phyloP scores from a whole-genome alignment of 2,888 invertebrate genomes.

The Clunio marinus region DNA sequence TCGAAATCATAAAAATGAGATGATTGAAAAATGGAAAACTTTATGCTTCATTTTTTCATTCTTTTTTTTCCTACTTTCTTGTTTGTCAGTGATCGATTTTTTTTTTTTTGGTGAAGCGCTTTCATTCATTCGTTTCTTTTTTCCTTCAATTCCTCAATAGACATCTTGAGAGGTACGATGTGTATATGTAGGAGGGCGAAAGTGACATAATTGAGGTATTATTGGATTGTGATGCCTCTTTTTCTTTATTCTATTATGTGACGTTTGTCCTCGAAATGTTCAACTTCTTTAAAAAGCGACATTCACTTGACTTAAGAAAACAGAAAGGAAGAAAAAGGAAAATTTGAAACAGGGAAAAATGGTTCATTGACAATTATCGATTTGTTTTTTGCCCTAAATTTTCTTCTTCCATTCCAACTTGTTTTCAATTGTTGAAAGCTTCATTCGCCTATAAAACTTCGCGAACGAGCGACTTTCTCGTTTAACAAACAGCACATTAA shows the following conservation, averaged over 20 bases:
- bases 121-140: not conserved
- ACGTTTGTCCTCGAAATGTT: slow-evolving; percentile 4
- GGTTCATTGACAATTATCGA: slow-evolving; percentile 31
- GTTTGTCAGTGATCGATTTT: slow-evolving; percentile 36
- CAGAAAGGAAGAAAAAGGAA: too few relatives aligned
- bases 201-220: slow-evolving; percentile 37
- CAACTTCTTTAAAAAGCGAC: slow-evolving; percentile 5
- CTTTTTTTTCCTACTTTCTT: not conserved
- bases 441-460: too few relatives aligned
- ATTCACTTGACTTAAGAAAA: too few relatives aligned
- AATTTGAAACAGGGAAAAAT: slow-evolving; percentile 8
- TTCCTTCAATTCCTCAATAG: not conserved
- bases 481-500: not conserved
- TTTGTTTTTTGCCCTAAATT: slow-evolving; percentile 2
- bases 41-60: slow-evolving; percentile 1
- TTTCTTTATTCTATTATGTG: not conserved
- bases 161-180: not conserved
- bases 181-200: not conserved
- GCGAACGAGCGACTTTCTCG: not conserved
- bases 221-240: slow-evolving; percentile 31
- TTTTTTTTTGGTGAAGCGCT: too few relatives aligned
- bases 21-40: slow-evolving; percentile 38
- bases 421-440: not conserved
- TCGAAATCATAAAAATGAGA: slow-evolving; percentile 26
- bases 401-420: not conserved